Evolutionary conservation across 2,888 invertebrate species (phyloP).

Genomic region (Cantharis nigra): DNA sequence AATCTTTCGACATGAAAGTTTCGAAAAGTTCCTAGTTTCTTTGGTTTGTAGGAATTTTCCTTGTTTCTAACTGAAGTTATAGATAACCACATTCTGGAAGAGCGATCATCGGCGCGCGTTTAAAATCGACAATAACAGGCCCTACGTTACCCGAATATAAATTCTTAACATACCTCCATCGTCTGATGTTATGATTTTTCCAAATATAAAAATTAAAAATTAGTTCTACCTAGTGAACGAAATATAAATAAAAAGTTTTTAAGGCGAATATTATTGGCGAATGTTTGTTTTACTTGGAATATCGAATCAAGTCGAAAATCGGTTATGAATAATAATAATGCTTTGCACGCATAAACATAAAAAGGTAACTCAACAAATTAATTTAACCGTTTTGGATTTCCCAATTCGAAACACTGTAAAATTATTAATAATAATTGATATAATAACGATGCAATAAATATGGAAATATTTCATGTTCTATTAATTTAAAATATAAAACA

Average conservation of each 20-base stretch:
- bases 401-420: background rate
- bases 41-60: slow-evolving; percentile 35
- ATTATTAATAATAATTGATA: background rate
- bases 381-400: background rate
- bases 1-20: slow-evolving; percentile 23
- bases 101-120: slow-evolving; percentile 45
- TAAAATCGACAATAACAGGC: slow-evolving; percentile 51
- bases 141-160: slow-evolving; percentile 47
- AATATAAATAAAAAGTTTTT: slow-evolving; percentile 6
- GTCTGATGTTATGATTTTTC: slow-evolving; percentile 49
- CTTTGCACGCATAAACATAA: too few relatives aligned
- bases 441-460: background rate
- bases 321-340: too few relatives aligned
- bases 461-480: background rate
- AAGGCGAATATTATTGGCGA: background rate
- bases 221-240: slow-evolving; percentile 49
- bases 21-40: slow-evolving; percentile 35
- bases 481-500: background rate
- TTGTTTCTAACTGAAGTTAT: slow-evolving; percentile 37
- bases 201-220: slow-evolving; percentile 55
- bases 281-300: background rate
- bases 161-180: slow-evolving; percentile 50
- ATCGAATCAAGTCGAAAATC: background rate
- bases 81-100: slow-evolving; percentile 51
- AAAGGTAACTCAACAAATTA: too few relatives aligned